Conservation (phyloP, 1,140 invertebrate genomes). For the Brachionus calyciflorus region DNA sequence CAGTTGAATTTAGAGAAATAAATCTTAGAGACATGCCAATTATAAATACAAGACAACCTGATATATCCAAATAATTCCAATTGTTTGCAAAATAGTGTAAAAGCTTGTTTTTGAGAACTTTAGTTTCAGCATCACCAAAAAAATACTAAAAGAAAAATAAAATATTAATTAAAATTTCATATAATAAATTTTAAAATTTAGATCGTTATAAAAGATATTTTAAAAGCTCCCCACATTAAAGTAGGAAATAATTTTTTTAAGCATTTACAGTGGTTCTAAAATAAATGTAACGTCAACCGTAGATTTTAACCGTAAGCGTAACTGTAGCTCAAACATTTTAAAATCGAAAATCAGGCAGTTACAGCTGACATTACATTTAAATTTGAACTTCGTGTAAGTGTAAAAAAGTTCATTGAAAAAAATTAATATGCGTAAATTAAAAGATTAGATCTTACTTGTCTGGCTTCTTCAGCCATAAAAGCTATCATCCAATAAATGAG, state of each 20-base stretch:
- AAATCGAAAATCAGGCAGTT: too few relatives aligned
- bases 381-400: too few relatives aligned
- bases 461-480: constrained; percentile 48
- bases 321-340: too few relatives aligned
- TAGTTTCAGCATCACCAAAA: constrained; percentile 45
- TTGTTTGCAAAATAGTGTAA: constrained; percentile 44
- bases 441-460: constrained; percentile 45
- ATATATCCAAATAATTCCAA: constrained; percentile 47
- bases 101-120: constrained; percentile 40
- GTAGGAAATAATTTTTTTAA: too few relatives aligned
- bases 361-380: too few relatives aligned
- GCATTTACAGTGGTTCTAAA: too few relatives aligned
- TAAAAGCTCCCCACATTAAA: too few relatives aligned
- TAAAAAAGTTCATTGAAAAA: not conserved
- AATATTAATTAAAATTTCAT: not conserved
- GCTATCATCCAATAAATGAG: constrained; percentile 47
- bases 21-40: constrained; percentile 43
- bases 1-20: constrained; percentile 38
- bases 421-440: too few relatives aligned
- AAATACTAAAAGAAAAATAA: constrained; percentile 25
- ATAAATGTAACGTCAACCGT: too few relatives aligned
- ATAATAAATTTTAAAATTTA: not conserved
- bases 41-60: constrained; percentile 28
- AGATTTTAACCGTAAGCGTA: too few relatives aligned
- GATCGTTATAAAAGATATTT: too few relatives aligned